Evolutionary conservation across 2,797 vertebrate species (phyloP), one percentile per base, ranked within the genome.

Genomic region (Enteromius fasciolatus): DNA sequence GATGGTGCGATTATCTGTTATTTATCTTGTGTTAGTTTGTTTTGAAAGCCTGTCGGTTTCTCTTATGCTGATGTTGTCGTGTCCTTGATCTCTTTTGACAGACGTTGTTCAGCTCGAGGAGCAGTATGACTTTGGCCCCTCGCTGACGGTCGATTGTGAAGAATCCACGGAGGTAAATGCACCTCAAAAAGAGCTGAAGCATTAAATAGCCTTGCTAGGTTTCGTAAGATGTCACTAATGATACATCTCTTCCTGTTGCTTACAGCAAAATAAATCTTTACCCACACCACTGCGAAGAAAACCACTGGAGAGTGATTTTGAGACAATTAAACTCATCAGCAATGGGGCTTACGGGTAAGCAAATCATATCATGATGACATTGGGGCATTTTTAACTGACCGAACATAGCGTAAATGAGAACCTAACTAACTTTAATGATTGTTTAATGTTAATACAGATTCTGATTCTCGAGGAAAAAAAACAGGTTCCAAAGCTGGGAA

Each of bases 281-380:
- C 89, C 92, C 6, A 92, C 95, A 0, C 92, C 94, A 1, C 94
- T 95, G 0, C 94, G 97, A 84, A 95, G 96, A 88, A 98, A 97
- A 86, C 98, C 98, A 0, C 91, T 97, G 0, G 98, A 99, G 89
- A 96, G 91, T 0, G 98, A 99, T 91, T 99, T 99, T 63, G 97
- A 98, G 90, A 98, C 96, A 44, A 96, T 98, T 90, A 99, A 99
- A 87, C 94, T 99, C 69, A 98, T 99, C 90, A 99, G 98, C 91
- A 99, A 99, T 0, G 98, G 98, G 31, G 98, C 98, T 74, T 99
- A 99, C 0, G 98, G 98, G 98, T 99, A 92, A 97, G 95, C 63
- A 67, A 81, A 54, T 78, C 9, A 59, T 9, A 59, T 44, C 68
- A 48, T 41, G 50, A 61, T 77, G 54, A 59, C 17, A 44, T 25